These are phyloP conservation scores for Picus viridis DNA, from an alignment of 2,797 vertebrate genomes.

Conservation along the genomic window DNA sequence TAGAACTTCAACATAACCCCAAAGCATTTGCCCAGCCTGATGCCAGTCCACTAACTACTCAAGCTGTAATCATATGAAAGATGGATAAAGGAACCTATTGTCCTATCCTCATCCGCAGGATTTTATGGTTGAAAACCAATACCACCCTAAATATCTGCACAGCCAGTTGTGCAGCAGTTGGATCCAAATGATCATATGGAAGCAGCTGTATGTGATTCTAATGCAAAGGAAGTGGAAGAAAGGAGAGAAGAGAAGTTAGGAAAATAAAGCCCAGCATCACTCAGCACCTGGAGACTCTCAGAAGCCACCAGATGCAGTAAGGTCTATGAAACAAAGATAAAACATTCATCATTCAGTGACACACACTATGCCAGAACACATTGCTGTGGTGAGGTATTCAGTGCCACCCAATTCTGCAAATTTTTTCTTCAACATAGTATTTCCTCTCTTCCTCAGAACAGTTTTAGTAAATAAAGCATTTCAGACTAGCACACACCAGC, in stretches of 20 bases:
- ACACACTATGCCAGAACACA: not conserved
- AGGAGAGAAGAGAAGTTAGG: not conserved
- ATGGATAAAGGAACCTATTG: not conserved
- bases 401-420: not conserved
- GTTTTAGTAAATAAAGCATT: not conserved
- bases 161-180: not conserved
- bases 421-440: not conserved
- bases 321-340: not conserved
- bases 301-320: not conserved
- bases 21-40: not conserved
- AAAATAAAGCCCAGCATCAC: not conserved
- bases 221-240: not conserved
- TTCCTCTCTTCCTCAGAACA: not conserved
- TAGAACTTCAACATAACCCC: not conserved
- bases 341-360: not conserved
- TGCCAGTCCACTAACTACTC: not conserved
- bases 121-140: not conserved
- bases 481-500: not conserved
- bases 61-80: not conserved
- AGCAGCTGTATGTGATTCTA: not conserved
- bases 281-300: not conserved
- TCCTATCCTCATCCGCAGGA: not conserved
- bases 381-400: not conserved
- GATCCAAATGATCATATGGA: not conserved
- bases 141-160: fast-evolving